Evolutionary conservation across 2,113 vertebrate species (phyloP), one percentile per base, ranked within the genome.

Genomic region (Monopterus albus): DNA sequence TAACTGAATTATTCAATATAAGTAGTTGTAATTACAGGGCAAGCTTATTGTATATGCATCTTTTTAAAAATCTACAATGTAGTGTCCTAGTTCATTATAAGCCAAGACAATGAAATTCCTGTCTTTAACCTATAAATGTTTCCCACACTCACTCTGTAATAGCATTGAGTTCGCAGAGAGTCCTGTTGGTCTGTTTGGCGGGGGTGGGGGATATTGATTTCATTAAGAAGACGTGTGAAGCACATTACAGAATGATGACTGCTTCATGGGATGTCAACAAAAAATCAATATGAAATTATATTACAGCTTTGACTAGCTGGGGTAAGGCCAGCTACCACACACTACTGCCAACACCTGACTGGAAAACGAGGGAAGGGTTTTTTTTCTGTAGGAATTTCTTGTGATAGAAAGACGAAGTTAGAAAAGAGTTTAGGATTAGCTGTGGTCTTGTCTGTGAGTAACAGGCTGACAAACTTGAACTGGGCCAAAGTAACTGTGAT

Each of bases 251-350:
- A 91, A 93, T 92, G 91, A 93, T 93, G 92, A 92, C 88, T 92
- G 89, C 89, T 92, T 93, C 91, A 92, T 91, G 90, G 88, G 91
- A 92, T 92, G 92, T 94, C 92, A 94, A 94, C 92, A 94, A 93
- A 90, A 91, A 93, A 94, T 94, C 93, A 86, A 94, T 94, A 92
- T 69, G 77, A 93, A 94, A 93, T 93, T 90, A 93, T 91, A 91
- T 93, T 89, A 92, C 83, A 77, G 82, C 84, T 84, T 90, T 72
- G 72, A 88, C 84, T 67, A 60, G 72, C 84, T 85, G 78, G 75
- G 77, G 75, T 69, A 67, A 81, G 78, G 84, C 78, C 84, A 85
- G 69, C 75, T 76, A 66, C 64, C 57, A 51, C 29, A 57, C 73
- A 78, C 66, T 63, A 71, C 72, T 78, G 75, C 79, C 78, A 78